Evolutionary conservation across 2,888 invertebrate genomes (phyloP), one percentile per base, ranked within the genome.

Genomic region (Trichopoda pennipes): DNA sequence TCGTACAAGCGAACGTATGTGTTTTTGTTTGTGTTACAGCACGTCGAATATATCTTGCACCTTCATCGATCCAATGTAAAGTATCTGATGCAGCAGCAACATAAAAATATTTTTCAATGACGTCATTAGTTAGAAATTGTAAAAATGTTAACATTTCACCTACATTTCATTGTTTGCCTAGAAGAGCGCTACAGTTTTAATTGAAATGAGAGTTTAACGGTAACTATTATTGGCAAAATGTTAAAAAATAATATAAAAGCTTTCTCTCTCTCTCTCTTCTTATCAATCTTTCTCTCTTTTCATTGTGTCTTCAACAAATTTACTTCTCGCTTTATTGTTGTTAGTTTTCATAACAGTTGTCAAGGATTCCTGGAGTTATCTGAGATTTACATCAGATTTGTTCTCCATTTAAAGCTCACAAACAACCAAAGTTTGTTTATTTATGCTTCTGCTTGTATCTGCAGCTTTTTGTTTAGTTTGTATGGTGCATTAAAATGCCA

Each of bases 291-390:
- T 47, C 19, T 53, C 35, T 3, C 23, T 14, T 44, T 21, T 28
- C 38, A 38, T 12, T 12, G 32, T 66, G 21, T 51, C 2, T 6
- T 28, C 28, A 3, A 28, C 2, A 28, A 28, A 4, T 14, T 38
- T 17, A n/a, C n/a, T 0, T n/a, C 28, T 14, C 17, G 19, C 9
- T 16, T 17, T 2, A 17, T 49, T 49, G 8, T 47, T 1, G 10
- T 28, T 28, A n/a, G n/a, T 17, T 8, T 10, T 19, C 32, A 21
- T 47, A 38, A 73, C 56, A 63, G 56, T 70, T 74, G 64, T 58
- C 81, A 81, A 81, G 81, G 81, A 81, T 78, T 70, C 81, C 58
- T n/a, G 42, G 64, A 73, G 56, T 66, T 76, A 79, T 75, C 82
- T 68, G 10, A 75, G 38, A 66, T 63, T 60, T 72, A 72, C 75